Evolutionary conservation across 2,888 invertebrate genomes (phyloP).

Genomic region (Sabatieria punctata): DNA sequence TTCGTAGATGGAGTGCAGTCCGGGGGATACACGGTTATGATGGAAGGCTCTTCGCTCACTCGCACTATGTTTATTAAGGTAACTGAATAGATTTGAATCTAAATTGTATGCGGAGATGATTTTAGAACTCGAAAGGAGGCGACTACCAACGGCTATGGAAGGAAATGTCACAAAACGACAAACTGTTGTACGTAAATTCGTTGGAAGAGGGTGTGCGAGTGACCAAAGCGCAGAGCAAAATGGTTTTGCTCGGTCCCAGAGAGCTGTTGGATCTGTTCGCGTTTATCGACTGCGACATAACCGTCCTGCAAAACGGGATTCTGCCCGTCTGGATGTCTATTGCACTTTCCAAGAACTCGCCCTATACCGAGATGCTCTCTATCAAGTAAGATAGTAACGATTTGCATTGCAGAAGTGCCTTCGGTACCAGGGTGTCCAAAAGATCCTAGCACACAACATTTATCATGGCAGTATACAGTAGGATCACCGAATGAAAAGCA

Average conservation of each 20-base stretch:
- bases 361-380: slow-evolving; percentile 19
- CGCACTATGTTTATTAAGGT: slow-evolving; percentile 18
- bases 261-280: slow-evolving; percentile 15
- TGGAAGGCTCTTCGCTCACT: slow-evolving; percentile 18
- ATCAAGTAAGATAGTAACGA: slow-evolving; percentile 24
- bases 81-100: too few relatives aligned
- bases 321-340: slow-evolving; percentile 22
- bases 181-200: slow-evolving; percentile 17
- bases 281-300: slow-evolving; percentile 21
- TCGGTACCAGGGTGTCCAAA: too few relatives aligned
- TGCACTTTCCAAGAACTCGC: slow-evolving; percentile 23
- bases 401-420: too few relatives aligned
- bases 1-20: slow-evolving; percentile 16
- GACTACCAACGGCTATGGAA: slow-evolving; percentile 16
- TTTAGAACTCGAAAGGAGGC: slow-evolving; percentile 11
- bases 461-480: too few relatives aligned
- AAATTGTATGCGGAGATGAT: not conserved
- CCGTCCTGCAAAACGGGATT: slow-evolving; percentile 19
- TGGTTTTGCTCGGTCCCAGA: slow-evolving; percentile 19
- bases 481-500: too few relatives aligned
- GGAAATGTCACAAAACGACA: slow-evolving; percentile 17
- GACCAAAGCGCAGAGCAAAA: slow-evolving; percentile 13
- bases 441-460: too few relatives aligned
- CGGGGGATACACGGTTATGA: slow-evolving; percentile 17
- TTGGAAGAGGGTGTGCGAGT: slow-evolving; percentile 14